These are phyloP conservation scores for Ischnus inquisitorius DNA, from an alignment of 2,888 invertebrate genomes.

Conservation along the genomic window DNA sequence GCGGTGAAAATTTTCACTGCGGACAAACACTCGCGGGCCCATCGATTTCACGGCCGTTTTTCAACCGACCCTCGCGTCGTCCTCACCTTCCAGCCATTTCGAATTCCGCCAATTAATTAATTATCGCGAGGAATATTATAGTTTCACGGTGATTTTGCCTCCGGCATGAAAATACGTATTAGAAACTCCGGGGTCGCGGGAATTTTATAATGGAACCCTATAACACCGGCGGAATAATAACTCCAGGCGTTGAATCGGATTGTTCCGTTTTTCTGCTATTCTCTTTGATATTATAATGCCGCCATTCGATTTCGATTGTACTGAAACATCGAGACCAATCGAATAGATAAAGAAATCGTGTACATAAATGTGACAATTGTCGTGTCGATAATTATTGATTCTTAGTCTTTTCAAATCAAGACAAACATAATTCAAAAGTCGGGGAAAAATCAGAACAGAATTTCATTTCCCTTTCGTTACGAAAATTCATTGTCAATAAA, in stretches of 20 bases:
- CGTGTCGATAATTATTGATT: background rate
- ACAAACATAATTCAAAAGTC: too few species aligned
- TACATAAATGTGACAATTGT: too few species aligned
- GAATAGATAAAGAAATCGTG: background rate
- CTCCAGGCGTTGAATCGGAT: slow-evolving; percentile 19
- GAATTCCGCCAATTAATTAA: slow-evolving; percentile 50
- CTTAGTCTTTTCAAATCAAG: too few species aligned
- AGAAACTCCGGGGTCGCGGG: slow-evolving; percentile 1
- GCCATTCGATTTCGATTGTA: background rate
- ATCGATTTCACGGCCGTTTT: slow-evolving; percentile 44
- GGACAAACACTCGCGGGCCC: slow-evolving; percentile 16
- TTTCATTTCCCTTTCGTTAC: too few species aligned
- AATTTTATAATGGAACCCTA: slow-evolving; percentile 18
- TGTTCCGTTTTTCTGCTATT: background rate
- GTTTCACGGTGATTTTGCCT: background rate
- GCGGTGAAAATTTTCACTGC: slow-evolving; percentile 69
- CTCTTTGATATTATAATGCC: background rate
- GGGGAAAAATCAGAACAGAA: too few species aligned
- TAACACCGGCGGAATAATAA: slow-evolving; percentile 6
- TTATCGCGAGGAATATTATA: slow-evolving; percentile 33
- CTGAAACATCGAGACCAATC: background rate
- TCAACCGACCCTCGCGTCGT: background rate
- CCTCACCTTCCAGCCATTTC: slow-evolving; percentile 11
- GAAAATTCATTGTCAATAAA: too few species aligned
- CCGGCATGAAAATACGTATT: background rate